phyloP scores from a whole-genome alignment of 2,113 vertebrate species.

The mouse (Mus musculus) region DNA sequence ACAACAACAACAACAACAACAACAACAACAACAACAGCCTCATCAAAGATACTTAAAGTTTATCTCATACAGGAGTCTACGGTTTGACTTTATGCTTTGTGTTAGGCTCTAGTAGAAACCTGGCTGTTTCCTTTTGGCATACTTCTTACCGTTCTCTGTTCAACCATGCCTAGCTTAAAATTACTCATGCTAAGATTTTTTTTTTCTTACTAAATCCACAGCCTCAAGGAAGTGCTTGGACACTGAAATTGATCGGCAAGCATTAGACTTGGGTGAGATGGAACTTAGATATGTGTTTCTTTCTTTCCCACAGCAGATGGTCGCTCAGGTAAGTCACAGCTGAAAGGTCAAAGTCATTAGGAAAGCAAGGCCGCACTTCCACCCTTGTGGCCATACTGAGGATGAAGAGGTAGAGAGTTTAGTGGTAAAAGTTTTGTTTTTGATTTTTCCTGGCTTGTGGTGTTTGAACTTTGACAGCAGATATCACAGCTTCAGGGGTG shows the following conservation, averaged over 20 bases:
- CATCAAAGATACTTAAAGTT: neutral
- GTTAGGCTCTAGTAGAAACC: neutral
- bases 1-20: neutral
- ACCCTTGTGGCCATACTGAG: neutral
- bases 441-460: neutral
- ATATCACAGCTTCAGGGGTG: neutral
- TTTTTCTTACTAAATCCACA: conserved; percentile 30
- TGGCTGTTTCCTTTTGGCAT: conserved; percentile 14
- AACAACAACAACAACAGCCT: neutral
- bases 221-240: conserved; percentile 10
- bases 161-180: neutral
- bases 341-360: neutral
- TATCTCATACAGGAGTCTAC: neutral
- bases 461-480: neutral
- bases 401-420: neutral
- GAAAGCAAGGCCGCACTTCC: neutral
- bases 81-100: neutral
- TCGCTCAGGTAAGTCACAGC: neutral
- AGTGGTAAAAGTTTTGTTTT: neutral
- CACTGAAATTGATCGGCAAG: neutral
- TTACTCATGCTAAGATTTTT: conserved; percentile 1
- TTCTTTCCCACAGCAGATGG: neutral
- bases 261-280: neutral
- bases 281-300: neutral
- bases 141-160: neutral